Evolutionary conservation across 1,140 invertebrate species (phyloP), one percentile per base, ranked within the genome.

Genomic region (Camponotus pennsylvanicus): DNA sequence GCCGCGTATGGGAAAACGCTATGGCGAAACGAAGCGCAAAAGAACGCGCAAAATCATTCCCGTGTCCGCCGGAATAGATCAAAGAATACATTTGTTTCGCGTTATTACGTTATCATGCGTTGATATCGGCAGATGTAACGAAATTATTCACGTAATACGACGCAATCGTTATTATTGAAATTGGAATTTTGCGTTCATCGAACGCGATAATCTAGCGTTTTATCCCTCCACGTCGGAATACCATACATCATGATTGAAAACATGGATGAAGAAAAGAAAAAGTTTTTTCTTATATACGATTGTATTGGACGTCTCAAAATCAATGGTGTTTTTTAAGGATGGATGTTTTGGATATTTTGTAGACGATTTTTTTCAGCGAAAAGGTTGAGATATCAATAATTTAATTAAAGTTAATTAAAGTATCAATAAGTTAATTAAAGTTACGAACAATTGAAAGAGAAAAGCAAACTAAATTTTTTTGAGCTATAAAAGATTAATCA

Each of bases 91-190:
- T 80, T 57, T 71, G 66, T 70, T 71, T 55, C 34, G 55, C 32
- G 49, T 80, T 80, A 70, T 80, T 71, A 57, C 66, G 78, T 80
- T 80, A 80, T 80, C 70, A 37, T 59, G 27, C 78, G 21, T 18
- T 32, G 49, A 71, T 71, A 57, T 32, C 78, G 78, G 63, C 27
- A 21, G 73, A 85, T 66, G 55, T n/a, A 37, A 21, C 61, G 13
- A 13, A 21, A 27, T 70, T 78, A 6, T n/a, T 18, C n/a, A 21
- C 45, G 49, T 57, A 80, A 80, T 71, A 37, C 34, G 32, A 15
- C 66, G 66, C 13, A n/a, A 34, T 80, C 70, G 45, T 71, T 80
- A 80, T 80, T 71, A 80, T 57, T 71, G 78, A 80, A 57, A 80
- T 42, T 42, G 78, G 27, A 69, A 69, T 80, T 69, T 79, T 4